phyloP scores from a whole-genome alignment of 2,113 vertebrate genomes.

The Cryptotis parvus region DNA sequence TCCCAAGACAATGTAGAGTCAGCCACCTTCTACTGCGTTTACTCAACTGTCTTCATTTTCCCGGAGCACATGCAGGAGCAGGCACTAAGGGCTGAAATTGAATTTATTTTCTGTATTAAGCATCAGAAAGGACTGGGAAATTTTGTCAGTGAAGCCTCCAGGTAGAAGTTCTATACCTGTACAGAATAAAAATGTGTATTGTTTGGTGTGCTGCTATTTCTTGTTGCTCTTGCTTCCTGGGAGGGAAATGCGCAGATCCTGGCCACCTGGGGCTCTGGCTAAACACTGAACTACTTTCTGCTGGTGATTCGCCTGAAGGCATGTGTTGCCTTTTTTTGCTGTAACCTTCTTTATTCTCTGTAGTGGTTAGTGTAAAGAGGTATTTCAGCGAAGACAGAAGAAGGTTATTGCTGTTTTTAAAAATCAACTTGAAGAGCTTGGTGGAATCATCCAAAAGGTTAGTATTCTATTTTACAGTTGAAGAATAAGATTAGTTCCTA shows the following conservation, averaged over 20 bases:
- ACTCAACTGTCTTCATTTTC: conserved; percentile 48
- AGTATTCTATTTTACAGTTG: neutral
- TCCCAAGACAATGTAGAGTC: neutral
- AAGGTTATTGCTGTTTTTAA: neutral
- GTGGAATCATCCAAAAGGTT: neutral
- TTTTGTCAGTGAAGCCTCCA: conserved; percentile 55
- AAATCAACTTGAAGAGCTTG: neutral
- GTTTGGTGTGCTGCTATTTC: conserved; percentile 6
- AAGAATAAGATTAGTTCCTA: neutral
- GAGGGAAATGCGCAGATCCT: conserved; percentile 14
- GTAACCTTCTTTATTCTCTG: neutral
- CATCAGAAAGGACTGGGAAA: conserved; percentile 60
- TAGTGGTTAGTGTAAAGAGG: neutral
- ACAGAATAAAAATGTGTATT: conserved; percentile 40
- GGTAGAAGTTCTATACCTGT: conserved; percentile 57
- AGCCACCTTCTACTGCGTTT: conserved; percentile 5
- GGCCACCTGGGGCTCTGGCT: fast-evolving
- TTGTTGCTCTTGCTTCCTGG: conserved; percentile 17
- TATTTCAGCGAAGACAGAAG: neutral
- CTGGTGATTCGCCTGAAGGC: neutral
- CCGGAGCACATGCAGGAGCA: conserved; percentile 1
- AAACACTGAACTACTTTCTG: neutral
- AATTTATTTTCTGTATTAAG: conserved; percentile 71
- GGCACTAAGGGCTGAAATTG: conserved; percentile 44
- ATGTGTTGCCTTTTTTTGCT: neutral